Base-by-base conservation (phyloP, 2,888 invertebrate species). In the Pardosa pseudoannulata region DNA sequence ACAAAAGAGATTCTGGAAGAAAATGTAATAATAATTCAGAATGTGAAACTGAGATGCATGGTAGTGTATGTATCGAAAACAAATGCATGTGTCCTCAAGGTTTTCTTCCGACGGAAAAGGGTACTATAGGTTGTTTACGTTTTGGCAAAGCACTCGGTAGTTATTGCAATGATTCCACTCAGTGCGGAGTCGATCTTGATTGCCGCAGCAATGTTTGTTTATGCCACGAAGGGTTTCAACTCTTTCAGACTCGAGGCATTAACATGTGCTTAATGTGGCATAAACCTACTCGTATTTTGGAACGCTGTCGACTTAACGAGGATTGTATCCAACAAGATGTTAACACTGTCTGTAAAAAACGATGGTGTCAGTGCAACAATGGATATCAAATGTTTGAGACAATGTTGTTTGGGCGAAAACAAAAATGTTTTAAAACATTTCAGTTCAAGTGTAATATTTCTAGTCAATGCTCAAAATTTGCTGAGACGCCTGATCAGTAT, bases 361-460 rank as follows among this genome's bases (percentile, higher is more conserved):
- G 75, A 0, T 86, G 79, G 79, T 86, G 85, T 67, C 79, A 79
- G 27, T 86, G 85, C 29, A 79, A 79, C 6, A 62, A 41, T 46
- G 85, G 85, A 1, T 73, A 79, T 32, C 85, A 86, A 27, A 19
- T 86, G 31, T 86, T 86, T 32, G 85, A 86, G 19, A 86, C 85
- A 16, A 79, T 86, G 79, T 23, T 86, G 0, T 79, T 68, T 64
- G 85, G 85, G 1, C 29, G 79, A 19, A 86, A 79, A 23, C 85
- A 86, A 31, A 86, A 79, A 70, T 86, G 85, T 64, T 86, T 86
- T 16, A 79, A 86, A 46, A 86, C 85, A 0, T 68, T 39, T 9
- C 23, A 64, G 39, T 41, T 68, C 6, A 79, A 79, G 9, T 86
- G 85, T 39, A 29, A 50, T 13, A 74, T 46, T 19, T 68, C 74